Conservation (phyloP, 2,797 vertebrate genomes). For the Chloroceryle inda region DNA sequence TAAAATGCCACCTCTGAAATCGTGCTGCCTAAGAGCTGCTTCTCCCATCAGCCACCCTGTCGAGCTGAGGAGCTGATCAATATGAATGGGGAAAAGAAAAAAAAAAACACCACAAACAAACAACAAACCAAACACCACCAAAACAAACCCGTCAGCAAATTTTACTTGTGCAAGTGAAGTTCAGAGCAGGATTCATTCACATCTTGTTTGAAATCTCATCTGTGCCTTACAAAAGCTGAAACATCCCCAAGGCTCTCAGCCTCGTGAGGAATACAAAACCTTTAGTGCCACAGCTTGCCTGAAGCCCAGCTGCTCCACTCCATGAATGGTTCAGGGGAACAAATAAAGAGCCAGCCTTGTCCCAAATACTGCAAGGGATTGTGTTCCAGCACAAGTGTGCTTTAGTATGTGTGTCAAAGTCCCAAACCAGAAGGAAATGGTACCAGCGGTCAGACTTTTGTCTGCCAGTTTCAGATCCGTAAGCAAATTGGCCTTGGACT, state of each 20-base stretch:
- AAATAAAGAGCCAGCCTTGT: not conserved
- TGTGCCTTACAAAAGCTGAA: constrained; percentile 25
- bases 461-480: not conserved
- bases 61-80: constrained; percentile 10
- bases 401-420: fast-evolving
- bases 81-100: not conserved
- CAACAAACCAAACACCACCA: not conserved
- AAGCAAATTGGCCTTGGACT: constrained; percentile 7
- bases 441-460: not conserved
- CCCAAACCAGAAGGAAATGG: not conserved
- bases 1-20: not conserved
- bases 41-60: not conserved
- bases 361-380: not conserved
- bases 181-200: not conserved
- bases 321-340: not conserved
- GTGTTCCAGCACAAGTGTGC: fast-evolving
- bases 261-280: constrained; percentile 2
- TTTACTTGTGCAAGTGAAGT: not conserved
- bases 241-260: not conserved
- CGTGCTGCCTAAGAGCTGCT: not conserved
- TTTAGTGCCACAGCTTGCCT: constrained; percentile 6
- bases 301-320: constrained; percentile 24
- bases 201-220: constrained; percentile 56
- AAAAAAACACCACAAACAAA: not conserved
- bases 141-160: constrained; percentile 23